Conservation (phyloP, 2,113 vertebrate species). For the Mus spicilegus region DNA sequence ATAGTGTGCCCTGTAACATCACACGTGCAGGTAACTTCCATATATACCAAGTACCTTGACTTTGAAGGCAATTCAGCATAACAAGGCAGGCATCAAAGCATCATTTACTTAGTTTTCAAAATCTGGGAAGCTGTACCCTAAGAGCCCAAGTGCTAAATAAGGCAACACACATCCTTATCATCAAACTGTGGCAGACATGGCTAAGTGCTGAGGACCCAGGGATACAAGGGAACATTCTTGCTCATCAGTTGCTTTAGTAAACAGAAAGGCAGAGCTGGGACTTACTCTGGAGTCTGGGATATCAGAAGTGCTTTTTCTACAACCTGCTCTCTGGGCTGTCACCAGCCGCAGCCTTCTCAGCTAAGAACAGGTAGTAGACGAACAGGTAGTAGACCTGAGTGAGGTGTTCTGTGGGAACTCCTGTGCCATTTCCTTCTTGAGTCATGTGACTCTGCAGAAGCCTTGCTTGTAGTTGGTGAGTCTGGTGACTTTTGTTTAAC, state of each 20-base stretch:
- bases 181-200: fast-evolving
- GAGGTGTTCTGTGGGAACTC: background rate
- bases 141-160: background rate
- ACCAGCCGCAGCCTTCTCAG: background rate
- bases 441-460: background rate
- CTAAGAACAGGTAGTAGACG: background rate
- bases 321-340: background rate
- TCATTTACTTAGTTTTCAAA: background rate
- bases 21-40: background rate
- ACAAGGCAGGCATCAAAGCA: background rate
- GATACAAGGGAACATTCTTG: background rate
- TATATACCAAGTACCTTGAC: background rate
- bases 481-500: background rate
- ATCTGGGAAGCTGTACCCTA: background rate
- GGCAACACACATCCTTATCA: background rate
- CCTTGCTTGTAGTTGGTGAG: background rate
- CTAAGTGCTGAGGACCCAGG: background rate
- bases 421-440: background rate
- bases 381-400: background rate
- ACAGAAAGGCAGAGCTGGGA: background rate
- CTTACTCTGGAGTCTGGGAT: background rate
- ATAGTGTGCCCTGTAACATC: background rate
- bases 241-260: background rate
- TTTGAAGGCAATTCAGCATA: background rate
- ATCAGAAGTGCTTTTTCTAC: background rate